Percentiles rank a stretch among this genome's conserved stretches.
These are phyloP conservation scores for Stichodactyla mertensii DNA, from an alignment of 64 coral and sea anemone genomes.

Conservation along the genomic window DNA sequence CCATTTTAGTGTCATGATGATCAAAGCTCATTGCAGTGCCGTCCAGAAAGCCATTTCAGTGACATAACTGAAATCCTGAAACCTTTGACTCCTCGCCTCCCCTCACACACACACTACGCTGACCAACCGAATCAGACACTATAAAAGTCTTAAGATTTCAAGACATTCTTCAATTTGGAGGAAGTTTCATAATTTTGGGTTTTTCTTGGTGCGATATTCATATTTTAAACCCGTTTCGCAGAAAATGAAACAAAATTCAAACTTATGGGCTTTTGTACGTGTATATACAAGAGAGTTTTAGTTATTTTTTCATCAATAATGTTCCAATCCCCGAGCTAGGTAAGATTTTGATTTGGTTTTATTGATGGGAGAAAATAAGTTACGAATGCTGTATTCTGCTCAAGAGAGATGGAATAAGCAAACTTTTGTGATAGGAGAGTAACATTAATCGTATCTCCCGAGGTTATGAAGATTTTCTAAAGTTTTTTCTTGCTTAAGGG, in stretches of 20 bases:
- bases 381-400: too few species aligned
- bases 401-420: too few species aligned
- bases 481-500: too few species aligned
- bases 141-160: neutral
- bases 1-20: too few species aligned
- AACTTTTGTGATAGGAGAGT: too few species aligned
- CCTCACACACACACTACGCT: neutral
- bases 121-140: neutral
- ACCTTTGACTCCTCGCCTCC: too few species aligned
- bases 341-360: neutral
- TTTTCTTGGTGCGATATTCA: neutral
- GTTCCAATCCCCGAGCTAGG: neutral
- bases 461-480: too few species aligned
- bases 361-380: neutral
- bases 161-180: neutral
- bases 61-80: too few species aligned
- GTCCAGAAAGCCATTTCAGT: too few species aligned
- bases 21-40: too few species aligned
- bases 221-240: neutral
- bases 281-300: neutral
- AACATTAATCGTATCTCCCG: too few species aligned
- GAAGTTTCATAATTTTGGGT: neutral
- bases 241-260: neutral
- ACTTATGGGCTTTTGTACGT: neutral
- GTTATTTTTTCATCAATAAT: neutral